Percentiles rank a stretch among this genome's conserved stretches.
Evolutionary conservation across 2,113 vertebrate species (phyloP).

Genomic region (Gambusia holbrooki): DNA sequence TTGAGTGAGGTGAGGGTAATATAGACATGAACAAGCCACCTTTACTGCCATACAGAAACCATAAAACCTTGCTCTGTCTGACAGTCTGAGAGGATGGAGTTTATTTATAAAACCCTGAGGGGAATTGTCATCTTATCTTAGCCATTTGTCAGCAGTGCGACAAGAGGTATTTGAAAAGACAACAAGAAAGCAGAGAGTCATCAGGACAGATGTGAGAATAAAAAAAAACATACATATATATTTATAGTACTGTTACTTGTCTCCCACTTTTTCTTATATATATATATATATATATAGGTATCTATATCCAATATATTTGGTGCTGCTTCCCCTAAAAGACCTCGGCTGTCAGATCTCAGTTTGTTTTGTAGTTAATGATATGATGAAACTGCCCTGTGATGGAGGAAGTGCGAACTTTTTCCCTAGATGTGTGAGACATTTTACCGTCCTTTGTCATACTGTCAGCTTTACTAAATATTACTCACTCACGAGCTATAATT

Average conservation of each 20-base stretch:
- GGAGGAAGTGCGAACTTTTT: slow-evolving; percentile 24
- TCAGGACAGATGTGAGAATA: slow-evolving; percentile 56
- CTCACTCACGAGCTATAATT: slow-evolving; percentile 62
- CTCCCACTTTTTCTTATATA: neutral
- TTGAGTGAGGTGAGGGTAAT: neutral
- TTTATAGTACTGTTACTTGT: slow-evolving; percentile 2
- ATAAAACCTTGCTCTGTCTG: slow-evolving; percentile 29
- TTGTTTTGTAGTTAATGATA: slow-evolving; percentile 46
- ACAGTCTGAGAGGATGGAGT: slow-evolving; percentile 64
- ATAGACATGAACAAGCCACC: neutral
- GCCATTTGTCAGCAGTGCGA: slow-evolving; percentile 77
- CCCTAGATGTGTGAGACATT: slow-evolving; percentile 44
- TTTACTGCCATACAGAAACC: slow-evolving; percentile 14
- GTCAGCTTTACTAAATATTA: slow-evolving; percentile 57
- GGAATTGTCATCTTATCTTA: slow-evolving; percentile 83
- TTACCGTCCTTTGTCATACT: slow-evolving; percentile 59
- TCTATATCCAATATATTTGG: neutral
- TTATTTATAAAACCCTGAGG: slow-evolving; percentile 82
- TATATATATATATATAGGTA: neutral
- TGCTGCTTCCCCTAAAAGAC: slow-evolving; percentile 38
- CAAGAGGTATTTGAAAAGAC: slow-evolving; percentile 81
- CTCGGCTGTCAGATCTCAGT: slow-evolving; percentile 28
- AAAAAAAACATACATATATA: slow-evolving; percentile 11
- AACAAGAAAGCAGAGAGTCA: slow-evolving; percentile 76
- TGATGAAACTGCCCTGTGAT: slow-evolving; percentile 1